A percentile compares a stretch with the other conserved stretches of the same genome.
Evolutionary conservation across 2,888 invertebrate genomes (phyloP).

Genomic region (Latheticus oryzae): DNA sequence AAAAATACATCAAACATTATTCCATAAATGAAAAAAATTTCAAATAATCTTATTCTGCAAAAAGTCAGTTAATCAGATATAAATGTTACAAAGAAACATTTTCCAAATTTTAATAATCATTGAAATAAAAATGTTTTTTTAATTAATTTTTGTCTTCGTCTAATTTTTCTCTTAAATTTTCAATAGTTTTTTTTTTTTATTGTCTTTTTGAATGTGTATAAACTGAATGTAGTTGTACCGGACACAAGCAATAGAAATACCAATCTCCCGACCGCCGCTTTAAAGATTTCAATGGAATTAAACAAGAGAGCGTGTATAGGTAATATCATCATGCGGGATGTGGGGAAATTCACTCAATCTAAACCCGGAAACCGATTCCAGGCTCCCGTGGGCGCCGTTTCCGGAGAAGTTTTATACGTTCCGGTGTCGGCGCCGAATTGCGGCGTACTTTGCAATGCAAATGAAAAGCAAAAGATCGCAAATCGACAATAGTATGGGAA

Average conservation of each 20-base stretch:
- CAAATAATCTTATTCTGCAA: not conserved
- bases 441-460: constrained; percentile 65
- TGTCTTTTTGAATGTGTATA: constrained; percentile 7
- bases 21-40: not conserved
- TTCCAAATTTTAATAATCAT: no score
- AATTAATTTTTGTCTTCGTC: no score
- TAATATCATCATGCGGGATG: constrained; percentile 62
- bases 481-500: constrained; percentile 64
- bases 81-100: no score
- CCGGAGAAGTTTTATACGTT: constrained; percentile 63
- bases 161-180: no score
- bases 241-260: constrained; percentile 55
- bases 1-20: no score
- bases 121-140: no score
- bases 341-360: constrained; percentile 66
- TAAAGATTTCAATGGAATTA: constrained; percentile 64
- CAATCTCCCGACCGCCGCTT: constrained; percentile 58
- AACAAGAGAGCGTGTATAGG: constrained; percentile 62
- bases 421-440: constrained; percentile 62
- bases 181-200: no score
- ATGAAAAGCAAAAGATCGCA: constrained; percentile 66
- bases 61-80: no score
- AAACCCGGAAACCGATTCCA: constrained; percentile 66
- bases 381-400: constrained; percentile 63
- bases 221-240: constrained; percentile 36